phyloP scores from a whole-genome alignment of 2,797 vertebrate genomes.

The Staurois parvus region DNA sequence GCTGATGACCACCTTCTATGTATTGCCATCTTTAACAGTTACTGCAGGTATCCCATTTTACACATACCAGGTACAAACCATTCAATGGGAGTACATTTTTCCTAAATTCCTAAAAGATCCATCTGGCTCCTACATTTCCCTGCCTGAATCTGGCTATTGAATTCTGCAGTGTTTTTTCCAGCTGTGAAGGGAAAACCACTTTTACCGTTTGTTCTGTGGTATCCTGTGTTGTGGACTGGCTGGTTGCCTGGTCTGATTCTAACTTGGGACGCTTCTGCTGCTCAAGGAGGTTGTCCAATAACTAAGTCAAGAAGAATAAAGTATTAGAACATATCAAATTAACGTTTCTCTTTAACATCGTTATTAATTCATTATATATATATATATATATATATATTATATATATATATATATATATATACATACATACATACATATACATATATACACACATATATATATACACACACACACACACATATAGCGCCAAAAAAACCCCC shows the following conservation, averaged over 20 bases:
- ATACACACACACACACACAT: too few relatives aligned
- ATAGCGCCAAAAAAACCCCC: too few relatives aligned
- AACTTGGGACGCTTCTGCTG: conserved; percentile 49
- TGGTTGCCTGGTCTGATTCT: conserved; percentile 23
- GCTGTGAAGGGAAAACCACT: not conserved
- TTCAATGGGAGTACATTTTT: not conserved
- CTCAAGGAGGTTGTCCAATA: conserved; percentile 56
- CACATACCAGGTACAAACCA: not conserved
- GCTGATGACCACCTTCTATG: too few relatives aligned
- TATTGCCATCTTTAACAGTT: not conserved
- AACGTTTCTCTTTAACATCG: too few relatives aligned
- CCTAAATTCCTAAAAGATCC: not conserved
- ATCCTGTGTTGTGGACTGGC: conserved; percentile 35
- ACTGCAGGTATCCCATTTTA: not conserved
- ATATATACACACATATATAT: too few relatives aligned
- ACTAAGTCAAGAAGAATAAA: conserved; percentile 1
- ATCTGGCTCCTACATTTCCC: too few relatives aligned
- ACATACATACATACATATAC: too few relatives aligned
- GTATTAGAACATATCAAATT: not conserved
- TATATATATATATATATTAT: too few relatives aligned
- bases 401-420: too few relatives aligned
- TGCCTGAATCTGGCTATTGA: too few relatives aligned
- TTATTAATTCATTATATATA: too few relatives aligned
- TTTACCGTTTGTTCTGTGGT: conserved; percentile 6
- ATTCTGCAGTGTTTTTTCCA: not conserved